These are phyloP conservation scores for Clarias magur DNA, from an alignment of 2,113 vertebrate species.

Conservation along the genomic window DNA sequence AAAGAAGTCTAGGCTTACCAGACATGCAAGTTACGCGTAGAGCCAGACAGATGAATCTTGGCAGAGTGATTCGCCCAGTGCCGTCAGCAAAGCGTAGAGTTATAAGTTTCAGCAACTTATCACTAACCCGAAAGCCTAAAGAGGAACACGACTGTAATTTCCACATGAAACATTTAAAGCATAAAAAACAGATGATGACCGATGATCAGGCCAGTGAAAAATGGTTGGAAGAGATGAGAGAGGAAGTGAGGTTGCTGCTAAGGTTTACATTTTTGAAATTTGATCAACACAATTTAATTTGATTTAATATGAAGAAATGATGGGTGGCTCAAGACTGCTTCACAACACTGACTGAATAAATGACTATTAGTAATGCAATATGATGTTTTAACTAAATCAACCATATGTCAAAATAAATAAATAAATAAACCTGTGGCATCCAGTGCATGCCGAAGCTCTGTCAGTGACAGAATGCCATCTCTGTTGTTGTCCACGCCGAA, in stretches of 20 bases:
- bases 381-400: background rate
- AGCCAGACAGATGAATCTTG: conserved; percentile 43
- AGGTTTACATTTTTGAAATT: too few relatives aligned
- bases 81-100: conserved; percentile 35
- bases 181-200: too few relatives aligned
- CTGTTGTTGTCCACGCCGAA: conserved; percentile 57
- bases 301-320: too few relatives aligned
- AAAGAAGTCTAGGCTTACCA: conserved; percentile 29
- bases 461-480: conserved; percentile 62
- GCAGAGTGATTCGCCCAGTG: conserved; percentile 41
- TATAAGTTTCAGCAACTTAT: conserved; percentile 47
- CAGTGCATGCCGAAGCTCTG: conserved; percentile 41
- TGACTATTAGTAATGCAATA: background rate
- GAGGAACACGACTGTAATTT: background rate
- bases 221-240: too few relatives aligned
- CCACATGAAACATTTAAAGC: too few relatives aligned
- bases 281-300: too few relatives aligned
- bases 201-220: too few relatives aligned
- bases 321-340: too few relatives aligned
- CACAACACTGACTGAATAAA: background rate
- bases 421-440: conserved; percentile 27
- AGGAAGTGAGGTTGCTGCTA: too few relatives aligned
- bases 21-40: conserved; percentile 46
- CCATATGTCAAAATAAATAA: background rate
- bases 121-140: conserved; percentile 36